Base-by-base conservation (phyloP, 2,797 vertebrate species). In the Coregonus sp. region DNA sequence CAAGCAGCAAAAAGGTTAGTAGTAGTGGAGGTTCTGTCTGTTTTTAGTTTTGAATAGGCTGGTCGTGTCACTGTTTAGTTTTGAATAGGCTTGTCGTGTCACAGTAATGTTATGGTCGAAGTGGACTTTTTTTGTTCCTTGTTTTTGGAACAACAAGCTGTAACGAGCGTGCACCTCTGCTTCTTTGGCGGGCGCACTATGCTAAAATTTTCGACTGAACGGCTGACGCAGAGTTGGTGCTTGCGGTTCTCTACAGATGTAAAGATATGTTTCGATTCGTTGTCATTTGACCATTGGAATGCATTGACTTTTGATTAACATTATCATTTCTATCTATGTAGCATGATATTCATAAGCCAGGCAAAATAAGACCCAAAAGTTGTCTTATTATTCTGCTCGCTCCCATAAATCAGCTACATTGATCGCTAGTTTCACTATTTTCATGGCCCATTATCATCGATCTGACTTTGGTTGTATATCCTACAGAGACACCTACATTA, bases 1-100 rank as follows among this genome's bases (percentile, higher is more conserved):
- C 93, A 96, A 95, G 84, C 97, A 98, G 92, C 98, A 98, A 87
- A 99, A 99, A 97, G 97, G 98, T 99, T 89, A 93, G 98, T 97
- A 79, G 63, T 31, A 25, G 25, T 73, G 20, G 9, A 47, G 40
- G 40, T 47, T 47, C 40, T 37, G 29, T 4, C 2, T 35, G 25
- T 25, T 11, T n/a, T 18, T 18, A 16, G 31, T 59, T 73, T 73
- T 12, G 18, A 4, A n/a, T 12, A 14, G 18, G 7, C 31, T 0
- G 15, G 5, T 52, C 50, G 12, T 29, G 4, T 9, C 15, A 33
- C 40, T 52, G 40, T n/a, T 18, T 18, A 16, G 31, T 59, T 73
- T 73, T 12, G 18, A 4, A n/a, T 12, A 14, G 18, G 7, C 31
- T 0, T 15, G 5, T 52, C 50, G 12, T 29, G 4, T 9, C 15